Evolutionary conservation across 2,888 invertebrate species (phyloP), one percentile per base, ranked within the genome.

Genomic region (Sipha maydis): DNA sequence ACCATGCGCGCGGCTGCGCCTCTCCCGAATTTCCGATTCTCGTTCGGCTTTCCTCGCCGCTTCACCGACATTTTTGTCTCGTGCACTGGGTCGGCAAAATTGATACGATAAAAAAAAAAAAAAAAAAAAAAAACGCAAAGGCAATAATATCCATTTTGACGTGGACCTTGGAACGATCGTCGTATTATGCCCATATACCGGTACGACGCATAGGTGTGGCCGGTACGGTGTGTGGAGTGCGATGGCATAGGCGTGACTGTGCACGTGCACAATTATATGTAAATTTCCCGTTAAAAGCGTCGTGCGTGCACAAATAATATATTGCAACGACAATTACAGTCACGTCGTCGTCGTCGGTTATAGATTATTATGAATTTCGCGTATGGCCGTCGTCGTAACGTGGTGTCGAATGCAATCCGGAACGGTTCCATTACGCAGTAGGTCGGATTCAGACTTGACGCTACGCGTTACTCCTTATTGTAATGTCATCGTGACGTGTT

Each of bases 91-190:
- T 61, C 61, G 61, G 19, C 61, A 25, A 7, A 61, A 61, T 61
- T 4, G 21, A 7, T 61, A 56, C 56, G 9, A 56, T 19, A 8
- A 41, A 19, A 56, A 3, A 14, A n/a, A n/a, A n/a, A n/a, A n/a
- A n/a, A n/a, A n/a, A n/a, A n/a, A n/a, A n/a, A n/a, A 21, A 17
- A 21, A 25, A 67, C 8, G 61, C 14, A 25, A 38, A 3, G 38
- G 3, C 38, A 7, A 38, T 38, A 38, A 38, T 38, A 38, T 38
- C 61, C 61, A 19, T 25, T 2, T 41, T 19, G 5, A 41, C 54
- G 34, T n/a, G 34, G 83, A n/a, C 83, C 83, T 83, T 73, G 73
- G 54, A 56, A 8, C 25, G n/a, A 28, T 69, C n/a, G n/a, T 25
- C 34, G 34, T 34, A n/a, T n/a, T n/a, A n/a, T n/a, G n/a, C n/a